These are phyloP conservation scores for Paradoxurus hermaphroditus DNA, from an alignment of 2,113 vertebrate species.

Conservation along the genomic window DNA sequence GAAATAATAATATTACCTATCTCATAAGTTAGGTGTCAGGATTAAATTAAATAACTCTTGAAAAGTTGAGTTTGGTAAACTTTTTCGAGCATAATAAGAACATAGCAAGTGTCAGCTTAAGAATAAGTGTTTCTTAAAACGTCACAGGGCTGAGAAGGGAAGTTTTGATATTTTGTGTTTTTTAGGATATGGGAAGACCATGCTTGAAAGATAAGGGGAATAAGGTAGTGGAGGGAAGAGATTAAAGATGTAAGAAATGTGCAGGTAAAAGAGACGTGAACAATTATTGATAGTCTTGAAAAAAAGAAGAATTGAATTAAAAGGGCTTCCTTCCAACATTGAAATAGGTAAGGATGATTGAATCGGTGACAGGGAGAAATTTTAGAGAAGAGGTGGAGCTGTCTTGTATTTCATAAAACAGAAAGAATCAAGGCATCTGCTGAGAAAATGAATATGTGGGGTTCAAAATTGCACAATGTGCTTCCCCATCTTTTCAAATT, in stretches of 20 bases:
- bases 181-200: background rate
- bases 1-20: background rate
- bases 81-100: background rate
- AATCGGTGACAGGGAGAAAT: background rate
- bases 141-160: background rate
- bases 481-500: background rate
- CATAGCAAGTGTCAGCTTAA: background rate
- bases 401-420: conserved; percentile 18
- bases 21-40: background rate
- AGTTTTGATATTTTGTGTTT: background rate
- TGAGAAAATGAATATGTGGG: background rate
- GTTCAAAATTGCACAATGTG: background rate
- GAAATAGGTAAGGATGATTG: background rate
- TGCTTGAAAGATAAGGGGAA: conserved; percentile 15
- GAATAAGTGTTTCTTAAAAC: background rate
- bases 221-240: conserved; percentile 15
- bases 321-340: background rate
- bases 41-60: background rate
- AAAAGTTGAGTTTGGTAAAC: background rate
- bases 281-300: background rate
- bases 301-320: background rate
- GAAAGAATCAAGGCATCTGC: background rate
- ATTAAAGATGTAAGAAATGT: background rate
- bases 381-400: background rate
- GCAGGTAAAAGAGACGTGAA: background rate